These are phyloP conservation scores for Microcebus griseorufus DNA, from an alignment of 2,113 vertebrate species.

Conservation along the genomic window DNA sequence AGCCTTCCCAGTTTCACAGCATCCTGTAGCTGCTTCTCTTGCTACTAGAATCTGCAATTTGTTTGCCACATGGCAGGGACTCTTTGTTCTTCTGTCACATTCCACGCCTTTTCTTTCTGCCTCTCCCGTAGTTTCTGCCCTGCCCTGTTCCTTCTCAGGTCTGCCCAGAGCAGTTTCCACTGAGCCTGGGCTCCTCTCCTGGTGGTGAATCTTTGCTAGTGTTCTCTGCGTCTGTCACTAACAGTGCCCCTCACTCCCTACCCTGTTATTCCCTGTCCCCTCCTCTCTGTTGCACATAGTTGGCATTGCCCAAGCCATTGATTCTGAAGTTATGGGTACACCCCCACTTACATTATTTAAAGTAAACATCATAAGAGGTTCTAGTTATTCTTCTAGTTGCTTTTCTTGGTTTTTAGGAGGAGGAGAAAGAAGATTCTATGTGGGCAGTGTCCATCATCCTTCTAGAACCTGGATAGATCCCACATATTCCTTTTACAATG, in stretches of 20 bases:
- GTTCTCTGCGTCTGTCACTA: not conserved
- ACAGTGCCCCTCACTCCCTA: accelerated
- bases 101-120: not conserved
- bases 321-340: not conserved
- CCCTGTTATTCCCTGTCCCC: accelerated
- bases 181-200: not conserved
- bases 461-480: not conserved
- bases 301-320: accelerated
- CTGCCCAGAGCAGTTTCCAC: not conserved
- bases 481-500: not conserved
- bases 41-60: not conserved
- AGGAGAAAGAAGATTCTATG: not conserved
- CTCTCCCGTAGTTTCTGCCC: not conserved
- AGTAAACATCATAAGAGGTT: not conserved
- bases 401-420: not conserved
- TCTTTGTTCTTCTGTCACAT: not conserved
- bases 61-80: not conserved
- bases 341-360: not conserved
- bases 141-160: not conserved
- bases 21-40: not conserved
- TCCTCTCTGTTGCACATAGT: not conserved
- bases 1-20: not conserved
- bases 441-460: not conserved
- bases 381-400: not conserved
- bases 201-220: not conserved